Evolutionary conservation across 2,113 vertebrate species (phyloP).

Genomic region (Coracopsis vasa): DNA sequence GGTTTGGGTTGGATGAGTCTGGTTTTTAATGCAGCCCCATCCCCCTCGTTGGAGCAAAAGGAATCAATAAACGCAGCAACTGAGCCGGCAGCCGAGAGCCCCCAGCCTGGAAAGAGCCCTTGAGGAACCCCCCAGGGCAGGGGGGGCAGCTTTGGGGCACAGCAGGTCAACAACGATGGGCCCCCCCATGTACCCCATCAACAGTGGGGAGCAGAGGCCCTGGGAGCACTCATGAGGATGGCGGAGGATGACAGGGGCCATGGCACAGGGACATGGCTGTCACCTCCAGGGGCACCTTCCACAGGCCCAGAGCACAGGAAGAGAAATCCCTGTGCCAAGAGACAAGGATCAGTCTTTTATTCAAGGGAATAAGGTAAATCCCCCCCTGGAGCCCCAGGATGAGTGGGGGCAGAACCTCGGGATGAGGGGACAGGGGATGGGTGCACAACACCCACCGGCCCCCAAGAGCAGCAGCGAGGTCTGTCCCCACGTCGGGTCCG

Average conservation of each 20-base stretch:
- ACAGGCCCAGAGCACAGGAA: neutral
- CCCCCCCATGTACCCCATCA: accelerated
- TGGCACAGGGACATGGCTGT: accelerated
- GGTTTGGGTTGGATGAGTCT: neutral
- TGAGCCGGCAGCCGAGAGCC: neutral
- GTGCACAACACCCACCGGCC: accelerated
- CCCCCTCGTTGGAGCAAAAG: constrained; percentile 45
- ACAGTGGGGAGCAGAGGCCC: neutral
- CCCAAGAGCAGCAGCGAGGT: neutral
- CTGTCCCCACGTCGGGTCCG: neutral
- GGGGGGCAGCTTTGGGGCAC: neutral
- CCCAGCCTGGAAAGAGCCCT: neutral
- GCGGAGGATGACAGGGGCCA: neutral
- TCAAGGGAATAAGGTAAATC: constrained; percentile 46
- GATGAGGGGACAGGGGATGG: neutral
- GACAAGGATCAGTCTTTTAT: constrained; percentile 4
- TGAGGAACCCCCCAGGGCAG: too few species aligned
- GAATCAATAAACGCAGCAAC: constrained; percentile 53
- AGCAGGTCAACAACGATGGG: neutral
- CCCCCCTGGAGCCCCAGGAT: accelerated
- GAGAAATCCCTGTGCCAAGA: neutral
- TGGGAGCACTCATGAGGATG: neutral
- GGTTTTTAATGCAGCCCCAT: constrained; percentile 32
- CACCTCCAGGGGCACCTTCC: accelerated
- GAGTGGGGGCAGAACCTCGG: neutral